Conservation (phyloP, 2,797 vertebrate genomes). For the Picus viridis region DNA sequence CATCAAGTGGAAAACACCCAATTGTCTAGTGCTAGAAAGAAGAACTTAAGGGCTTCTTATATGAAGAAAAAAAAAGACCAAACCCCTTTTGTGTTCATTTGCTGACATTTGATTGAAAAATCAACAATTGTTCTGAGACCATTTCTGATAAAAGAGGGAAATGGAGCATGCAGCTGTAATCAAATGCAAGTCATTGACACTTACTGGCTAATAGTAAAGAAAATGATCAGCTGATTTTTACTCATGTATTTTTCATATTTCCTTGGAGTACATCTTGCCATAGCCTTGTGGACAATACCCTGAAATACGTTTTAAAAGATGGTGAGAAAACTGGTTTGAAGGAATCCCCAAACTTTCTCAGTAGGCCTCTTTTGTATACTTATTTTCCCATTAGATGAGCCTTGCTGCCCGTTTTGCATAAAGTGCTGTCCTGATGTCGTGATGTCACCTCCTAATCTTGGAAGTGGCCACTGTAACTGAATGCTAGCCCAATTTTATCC, state of each 20-base stretch:
- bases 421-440: background rate
- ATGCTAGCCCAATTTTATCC: background rate
- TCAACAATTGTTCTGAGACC: background rate
- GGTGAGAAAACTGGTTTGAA: background rate
- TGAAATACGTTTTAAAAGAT: background rate
- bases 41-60: background rate
- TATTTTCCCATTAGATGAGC: background rate
- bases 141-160: background rate
- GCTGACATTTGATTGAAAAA: background rate
- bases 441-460: background rate
- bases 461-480: background rate
- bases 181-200: background rate
- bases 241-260: background rate
- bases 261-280: background rate
- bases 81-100: background rate
- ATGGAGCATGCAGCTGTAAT: background rate
- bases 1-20: background rate
- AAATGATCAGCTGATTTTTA: background rate
- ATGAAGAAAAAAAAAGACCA: background rate
- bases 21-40: background rate
- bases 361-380: background rate
- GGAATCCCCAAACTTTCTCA: background rate
- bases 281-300: background rate
- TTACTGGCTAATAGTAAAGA: background rate
- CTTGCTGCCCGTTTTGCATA: background rate